Evolutionary conservation across 2,888 invertebrate species (phyloP).

Genomic region (Melinaea menophilus): DNA sequence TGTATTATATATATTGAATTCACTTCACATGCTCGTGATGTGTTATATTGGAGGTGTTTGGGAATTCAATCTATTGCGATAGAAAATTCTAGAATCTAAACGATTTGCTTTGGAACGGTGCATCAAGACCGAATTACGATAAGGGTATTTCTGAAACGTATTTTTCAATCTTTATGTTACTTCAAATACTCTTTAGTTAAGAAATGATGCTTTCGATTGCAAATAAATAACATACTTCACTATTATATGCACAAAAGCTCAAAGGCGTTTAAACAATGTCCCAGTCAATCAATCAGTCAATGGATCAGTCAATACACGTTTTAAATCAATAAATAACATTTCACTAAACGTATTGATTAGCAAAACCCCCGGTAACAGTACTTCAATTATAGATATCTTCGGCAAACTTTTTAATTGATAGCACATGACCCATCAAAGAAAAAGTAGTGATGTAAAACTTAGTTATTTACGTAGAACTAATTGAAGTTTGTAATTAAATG

Average conservation of each 20-base stretch:
- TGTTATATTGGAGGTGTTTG: constrained; percentile 35
- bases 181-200: constrained; percentile 10
- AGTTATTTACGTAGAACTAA: constrained; percentile 25
- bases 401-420: constrained; percentile 16
- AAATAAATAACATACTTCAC: neutral
- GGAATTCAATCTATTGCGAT: constrained; percentile 48
- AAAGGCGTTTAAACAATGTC: no score
- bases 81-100: constrained; percentile 51
- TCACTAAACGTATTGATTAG: no score
- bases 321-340: no score
- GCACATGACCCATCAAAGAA: constrained; percentile 19
- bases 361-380: constrained; percentile 11
- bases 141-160: constrained; percentile 40
- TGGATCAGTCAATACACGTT: no score
- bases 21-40: no score
- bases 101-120: constrained; percentile 44
- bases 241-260: no score
- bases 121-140: constrained; percentile 43
- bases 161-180: constrained; percentile 40
- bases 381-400: constrained; percentile 20
- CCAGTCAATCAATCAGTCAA: no score
- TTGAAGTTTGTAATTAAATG: constrained; percentile 26
- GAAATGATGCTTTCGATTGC: constrained; percentile 3
- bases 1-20: no score
- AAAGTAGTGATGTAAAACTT: constrained; percentile 21